These are phyloP conservation scores for Spermophilus dauricus DNA, from an alignment of 2,113 vertebrate genomes.

Conservation along the genomic window DNA sequence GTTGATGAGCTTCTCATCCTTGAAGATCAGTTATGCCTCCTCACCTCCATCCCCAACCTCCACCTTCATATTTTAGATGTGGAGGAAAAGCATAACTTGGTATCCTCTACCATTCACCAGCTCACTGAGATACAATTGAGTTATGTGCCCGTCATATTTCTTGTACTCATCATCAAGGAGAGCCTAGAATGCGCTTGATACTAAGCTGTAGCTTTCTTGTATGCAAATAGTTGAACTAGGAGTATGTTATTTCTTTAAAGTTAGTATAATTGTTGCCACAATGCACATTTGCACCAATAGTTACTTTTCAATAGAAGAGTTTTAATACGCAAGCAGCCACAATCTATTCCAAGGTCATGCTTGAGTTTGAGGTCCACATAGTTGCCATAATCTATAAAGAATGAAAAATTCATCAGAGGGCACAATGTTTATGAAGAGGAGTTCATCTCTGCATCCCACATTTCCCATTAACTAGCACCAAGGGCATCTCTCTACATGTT, in stretches of 20 bases:
- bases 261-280: background rate
- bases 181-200: background rate
- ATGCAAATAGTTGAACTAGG: background rate
- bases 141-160: background rate
- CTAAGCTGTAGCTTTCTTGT: background rate
- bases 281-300: background rate
- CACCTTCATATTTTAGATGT: background rate
- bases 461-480: conserved; percentile 50
- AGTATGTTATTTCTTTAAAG: conserved; percentile 36
- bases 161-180: background rate
- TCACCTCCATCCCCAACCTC: background rate
- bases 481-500: conserved; percentile 60
- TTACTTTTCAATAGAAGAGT: background rate
- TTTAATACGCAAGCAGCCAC: background rate
- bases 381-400: background rate
- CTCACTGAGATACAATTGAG: background rate
- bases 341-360: background rate
- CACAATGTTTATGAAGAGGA: background rate
- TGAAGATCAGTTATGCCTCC: background rate
- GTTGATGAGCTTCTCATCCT: background rate
- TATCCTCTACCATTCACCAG: background rate
- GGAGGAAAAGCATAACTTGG: background rate
- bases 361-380: background rate
- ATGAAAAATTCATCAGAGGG: background rate
- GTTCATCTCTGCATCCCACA: conserved; percentile 1